Evolutionary conservation across 23 tunicate genomes (phyloP).

Genomic region (Diplosoma virens): DNA sequence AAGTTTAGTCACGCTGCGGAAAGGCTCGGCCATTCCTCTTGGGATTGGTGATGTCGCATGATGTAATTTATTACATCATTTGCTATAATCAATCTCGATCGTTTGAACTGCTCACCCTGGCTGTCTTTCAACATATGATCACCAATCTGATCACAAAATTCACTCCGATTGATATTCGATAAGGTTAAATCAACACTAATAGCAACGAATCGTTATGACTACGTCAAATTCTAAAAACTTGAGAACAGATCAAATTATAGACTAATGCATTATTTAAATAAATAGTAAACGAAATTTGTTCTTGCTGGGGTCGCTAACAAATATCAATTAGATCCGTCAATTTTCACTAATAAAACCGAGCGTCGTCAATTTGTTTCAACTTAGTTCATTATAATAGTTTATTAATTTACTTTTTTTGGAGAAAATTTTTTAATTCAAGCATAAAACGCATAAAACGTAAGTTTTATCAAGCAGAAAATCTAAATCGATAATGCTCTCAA

Average conservation of each 20-base stretch:
- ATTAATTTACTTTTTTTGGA: no score
- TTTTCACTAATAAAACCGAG: not conserved
- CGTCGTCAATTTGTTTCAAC: no score
- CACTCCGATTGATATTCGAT: not conserved
- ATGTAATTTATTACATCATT: conserved; percentile 7
- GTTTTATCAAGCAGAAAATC: no score
- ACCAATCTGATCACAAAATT: not conserved
- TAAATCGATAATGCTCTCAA: no score
- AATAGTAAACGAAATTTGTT: not conserved
- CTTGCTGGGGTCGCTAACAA: no score
- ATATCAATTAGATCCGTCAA: not conserved
- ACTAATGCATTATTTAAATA: not conserved
- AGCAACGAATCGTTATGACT: not conserved
- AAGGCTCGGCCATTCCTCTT: not conserved
- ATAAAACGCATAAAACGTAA: no score
- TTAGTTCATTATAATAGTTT: no score
- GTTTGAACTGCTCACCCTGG: not conserved
- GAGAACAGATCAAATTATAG: not conserved
- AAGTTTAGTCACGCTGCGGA: not conserved
- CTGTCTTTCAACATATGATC: not conserved
- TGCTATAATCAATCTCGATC: not conserved
- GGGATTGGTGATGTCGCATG: not conserved
- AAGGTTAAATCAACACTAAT: not conserved
- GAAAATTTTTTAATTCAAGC: no score
- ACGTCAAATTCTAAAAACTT: not conserved